Conservation (phyloP, 1,140 invertebrate genomes). For the Maconellicoccus hirsutus region DNA sequence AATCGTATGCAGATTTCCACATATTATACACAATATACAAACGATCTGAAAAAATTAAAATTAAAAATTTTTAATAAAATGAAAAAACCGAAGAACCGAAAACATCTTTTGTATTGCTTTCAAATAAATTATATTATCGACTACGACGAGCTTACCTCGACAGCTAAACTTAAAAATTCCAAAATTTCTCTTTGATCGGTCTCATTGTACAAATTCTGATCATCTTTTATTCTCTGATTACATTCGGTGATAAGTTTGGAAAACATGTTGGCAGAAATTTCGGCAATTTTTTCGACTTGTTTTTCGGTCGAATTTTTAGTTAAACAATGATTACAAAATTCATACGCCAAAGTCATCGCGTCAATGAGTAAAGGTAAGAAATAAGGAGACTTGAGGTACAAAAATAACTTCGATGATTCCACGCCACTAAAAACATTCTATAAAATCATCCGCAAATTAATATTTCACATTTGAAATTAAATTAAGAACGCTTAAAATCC, state of each 20-base stretch:
- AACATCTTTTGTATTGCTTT: too few species aligned
- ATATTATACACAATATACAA: background rate
- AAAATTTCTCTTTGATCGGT: background rate
- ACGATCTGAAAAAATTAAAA: constrained; percentile 6
- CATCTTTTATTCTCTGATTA: background rate
- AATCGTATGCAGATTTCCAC: background rate
- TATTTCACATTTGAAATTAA: too few species aligned
- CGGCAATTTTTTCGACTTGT: background rate
- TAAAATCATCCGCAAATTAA: background rate
- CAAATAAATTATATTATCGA: background rate
- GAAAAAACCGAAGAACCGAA: too few species aligned
- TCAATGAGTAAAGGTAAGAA: constrained; percentile 12
- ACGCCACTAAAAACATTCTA: constrained; percentile 14
- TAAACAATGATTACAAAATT: constrained; percentile 12
- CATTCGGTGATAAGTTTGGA: background rate
- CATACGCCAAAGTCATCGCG: constrained; percentile 1
- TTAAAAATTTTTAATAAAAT: too few species aligned
- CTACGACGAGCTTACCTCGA: background rate
- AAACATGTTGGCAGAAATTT: background rate
- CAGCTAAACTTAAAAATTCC: background rate
- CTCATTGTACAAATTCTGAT: background rate
- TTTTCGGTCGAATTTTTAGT: background rate
- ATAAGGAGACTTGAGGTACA: background rate
- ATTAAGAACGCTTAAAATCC: background rate
- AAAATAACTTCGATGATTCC: background rate